Conservation (phyloP, 2,888 invertebrate genomes). For the Sepioteuthis lessoniana region DNA sequence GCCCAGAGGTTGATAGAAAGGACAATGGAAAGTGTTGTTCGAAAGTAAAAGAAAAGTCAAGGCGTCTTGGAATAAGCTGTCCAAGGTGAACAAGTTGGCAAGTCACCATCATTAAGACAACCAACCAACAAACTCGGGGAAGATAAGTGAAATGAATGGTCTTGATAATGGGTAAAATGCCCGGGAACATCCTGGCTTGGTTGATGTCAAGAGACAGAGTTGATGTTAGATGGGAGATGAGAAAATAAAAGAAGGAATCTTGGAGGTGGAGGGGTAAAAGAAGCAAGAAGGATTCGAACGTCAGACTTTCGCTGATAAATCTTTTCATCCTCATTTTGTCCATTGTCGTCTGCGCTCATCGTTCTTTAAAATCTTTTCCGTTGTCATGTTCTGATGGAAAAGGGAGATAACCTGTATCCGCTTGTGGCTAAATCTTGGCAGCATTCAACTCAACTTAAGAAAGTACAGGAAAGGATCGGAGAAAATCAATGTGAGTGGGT, state of each 20-base stretch:
- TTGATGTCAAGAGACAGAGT: too few species aligned
- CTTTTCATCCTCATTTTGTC: background rate
- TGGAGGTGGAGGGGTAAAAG: too few species aligned
- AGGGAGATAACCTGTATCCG: background rate
- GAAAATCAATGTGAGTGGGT: background rate
- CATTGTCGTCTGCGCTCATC: background rate
- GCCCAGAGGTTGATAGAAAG: background rate
- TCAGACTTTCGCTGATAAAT: too few species aligned
- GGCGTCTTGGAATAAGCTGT: background rate
- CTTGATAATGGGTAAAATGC: background rate
- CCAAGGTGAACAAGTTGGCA: background rate
- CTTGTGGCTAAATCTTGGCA: too few species aligned
- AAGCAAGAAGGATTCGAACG: too few species aligned
- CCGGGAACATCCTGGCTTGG: too few species aligned
- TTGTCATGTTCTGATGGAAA: background rate
- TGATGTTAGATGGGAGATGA: background rate
- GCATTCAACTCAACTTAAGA: background rate
- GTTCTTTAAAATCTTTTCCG: too few species aligned
- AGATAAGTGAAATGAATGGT: too few species aligned
- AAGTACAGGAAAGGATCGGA: background rate
- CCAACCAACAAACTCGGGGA: background rate
- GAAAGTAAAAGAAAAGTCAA: too few species aligned
- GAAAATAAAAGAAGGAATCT: background rate
- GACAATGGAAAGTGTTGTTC: background rate
- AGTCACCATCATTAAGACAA: background rate